phyloP scores from a whole-genome alignment of 1,140 invertebrate genomes.

The Formica exsecta region DNA sequence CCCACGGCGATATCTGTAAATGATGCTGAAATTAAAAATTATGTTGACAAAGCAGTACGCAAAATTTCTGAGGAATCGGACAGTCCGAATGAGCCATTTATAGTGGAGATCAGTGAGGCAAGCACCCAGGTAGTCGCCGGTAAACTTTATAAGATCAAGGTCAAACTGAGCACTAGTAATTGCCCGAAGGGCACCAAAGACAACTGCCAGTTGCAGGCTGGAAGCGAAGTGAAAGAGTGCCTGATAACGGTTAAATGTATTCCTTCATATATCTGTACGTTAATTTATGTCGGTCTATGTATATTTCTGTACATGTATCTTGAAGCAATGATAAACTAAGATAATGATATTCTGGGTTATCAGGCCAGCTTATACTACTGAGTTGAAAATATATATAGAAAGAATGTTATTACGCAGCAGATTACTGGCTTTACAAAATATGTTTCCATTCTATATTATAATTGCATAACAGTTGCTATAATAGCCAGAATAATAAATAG shows the following conservation, averaged over 20 bases:
- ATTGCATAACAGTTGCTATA: not conserved
- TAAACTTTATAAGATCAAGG: conserved; percentile 84
- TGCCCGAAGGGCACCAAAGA: conserved; percentile 82
- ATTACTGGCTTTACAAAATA: conserved; percentile 5
- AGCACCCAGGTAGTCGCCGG: conserved; percentile 84
- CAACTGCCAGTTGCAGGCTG: conserved; percentile 75
- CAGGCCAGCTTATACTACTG: conserved; percentile 37
- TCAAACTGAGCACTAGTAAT: conserved; percentile 85
- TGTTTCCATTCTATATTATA: conserved; percentile 5
- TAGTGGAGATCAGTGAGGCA: conserved; percentile 81
- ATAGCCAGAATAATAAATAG: not conserved
- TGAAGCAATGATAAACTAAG: conserved; percentile 37
- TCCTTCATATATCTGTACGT: not conserved
- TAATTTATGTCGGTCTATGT: not conserved
- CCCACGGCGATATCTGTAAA: conserved; percentile 65
- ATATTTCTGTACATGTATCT: not conserved
- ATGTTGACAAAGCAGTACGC: conserved; percentile 79
- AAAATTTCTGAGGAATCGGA: conserved; percentile 80
- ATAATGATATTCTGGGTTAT: conserved; percentile 59
- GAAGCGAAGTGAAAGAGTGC: conserved; percentile 83
- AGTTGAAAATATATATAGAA: conserved; percentile 18
- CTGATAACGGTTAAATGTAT: conserved; percentile 82
- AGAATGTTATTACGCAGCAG: conserved; percentile 31
- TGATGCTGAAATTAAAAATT: conserved; percentile 81
- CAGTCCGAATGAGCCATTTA: conserved; percentile 80